Evolutionary conservation across 2,888 invertebrate genomes (phyloP).

Genomic region (Callimorpha dominula): DNA sequence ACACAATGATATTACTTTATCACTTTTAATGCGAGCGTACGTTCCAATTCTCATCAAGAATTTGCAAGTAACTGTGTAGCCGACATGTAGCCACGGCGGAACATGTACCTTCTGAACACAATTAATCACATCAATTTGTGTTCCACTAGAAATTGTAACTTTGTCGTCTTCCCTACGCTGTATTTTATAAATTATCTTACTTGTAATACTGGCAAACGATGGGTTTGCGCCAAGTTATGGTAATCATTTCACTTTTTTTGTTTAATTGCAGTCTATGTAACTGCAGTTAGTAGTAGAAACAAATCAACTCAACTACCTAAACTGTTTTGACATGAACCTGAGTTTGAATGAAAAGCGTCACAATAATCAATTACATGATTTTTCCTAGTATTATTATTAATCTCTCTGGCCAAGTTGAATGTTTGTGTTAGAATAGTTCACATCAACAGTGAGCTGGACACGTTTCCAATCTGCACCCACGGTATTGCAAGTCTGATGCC

Average conservation of each 20-base stretch:
- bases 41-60: not conserved
- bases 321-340: too few species aligned
- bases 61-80: not conserved
- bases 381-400: too few species aligned
- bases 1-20: not conserved
- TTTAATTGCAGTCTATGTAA: not conserved
- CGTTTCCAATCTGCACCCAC: too few species aligned
- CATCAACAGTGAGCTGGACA: too few species aligned
- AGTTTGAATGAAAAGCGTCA: too few species aligned
- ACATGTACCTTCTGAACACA: conserved; percentile 37
- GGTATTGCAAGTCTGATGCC: too few species aligned
- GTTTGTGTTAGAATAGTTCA: too few species aligned
- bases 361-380: too few species aligned
- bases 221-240: not conserved
- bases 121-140: conserved; percentile 52
- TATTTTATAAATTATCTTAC: conserved; percentile 35
- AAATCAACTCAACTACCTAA: too few species aligned
- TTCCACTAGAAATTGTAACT: conserved; percentile 37
- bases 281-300: too few species aligned
- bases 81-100: conserved; percentile 23
- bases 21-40: not conserved
- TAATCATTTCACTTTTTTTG: not conserved
- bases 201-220: conserved; percentile 18
- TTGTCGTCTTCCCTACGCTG: conserved; percentile 23
- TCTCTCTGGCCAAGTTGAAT: too few species aligned